Conservation (phyloP, 2,888 invertebrate species). For the Colostygia pectinataria region DNA sequence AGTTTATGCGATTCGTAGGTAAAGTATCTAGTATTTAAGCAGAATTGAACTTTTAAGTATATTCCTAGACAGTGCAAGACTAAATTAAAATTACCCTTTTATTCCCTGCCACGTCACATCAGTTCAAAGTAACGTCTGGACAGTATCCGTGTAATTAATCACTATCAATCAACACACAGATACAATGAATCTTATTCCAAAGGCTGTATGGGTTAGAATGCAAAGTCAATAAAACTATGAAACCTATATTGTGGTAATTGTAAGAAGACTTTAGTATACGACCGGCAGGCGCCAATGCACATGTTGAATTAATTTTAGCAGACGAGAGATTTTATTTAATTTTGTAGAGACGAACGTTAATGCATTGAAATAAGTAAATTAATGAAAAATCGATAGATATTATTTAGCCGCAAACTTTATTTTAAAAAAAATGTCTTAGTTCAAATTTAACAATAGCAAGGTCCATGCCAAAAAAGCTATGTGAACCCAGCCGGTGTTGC, state of each 20-base stretch:
- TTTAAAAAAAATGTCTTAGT: no score
- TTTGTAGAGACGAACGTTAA: constrained; percentile 1
- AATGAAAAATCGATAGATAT: background rate
- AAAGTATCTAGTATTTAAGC: background rate
- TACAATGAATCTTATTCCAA: constrained; percentile 36
- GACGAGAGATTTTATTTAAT: no score
- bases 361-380: constrained; percentile 1
- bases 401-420: no score
- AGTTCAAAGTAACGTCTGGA: constrained; percentile 59
- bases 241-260: constrained; percentile 28
- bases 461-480: no score
- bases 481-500: no score
- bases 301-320: constrained; percentile 25
- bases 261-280: constrained; percentile 28
- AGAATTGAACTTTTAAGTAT: background rate
- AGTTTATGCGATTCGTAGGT: background rate
- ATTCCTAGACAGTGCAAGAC: background rate
- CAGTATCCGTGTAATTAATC: constrained; percentile 62
- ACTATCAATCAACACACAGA: constrained; percentile 43
- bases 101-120: constrained; percentile 61
- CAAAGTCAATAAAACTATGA: constrained; percentile 17
- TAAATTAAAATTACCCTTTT: constrained; percentile 16
- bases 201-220: constrained; percentile 28
- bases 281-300: constrained; percentile 36
- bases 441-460: no score